Evolutionary conservation across 1,140 invertebrate genomes (phyloP).

Genomic region (Chironomus striatipennis): DNA sequence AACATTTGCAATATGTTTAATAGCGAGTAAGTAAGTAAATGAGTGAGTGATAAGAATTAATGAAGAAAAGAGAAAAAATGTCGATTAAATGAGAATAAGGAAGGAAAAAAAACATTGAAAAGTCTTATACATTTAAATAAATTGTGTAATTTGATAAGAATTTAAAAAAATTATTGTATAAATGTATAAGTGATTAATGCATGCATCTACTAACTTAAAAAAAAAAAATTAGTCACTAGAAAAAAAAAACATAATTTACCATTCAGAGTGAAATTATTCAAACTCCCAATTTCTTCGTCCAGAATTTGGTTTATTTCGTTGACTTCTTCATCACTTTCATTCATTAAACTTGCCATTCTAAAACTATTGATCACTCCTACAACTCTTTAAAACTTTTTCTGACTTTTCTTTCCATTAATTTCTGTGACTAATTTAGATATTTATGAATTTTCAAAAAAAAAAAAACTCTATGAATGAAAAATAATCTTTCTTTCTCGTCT

Average conservation of each 20-base stretch:
- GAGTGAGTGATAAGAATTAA: background rate
- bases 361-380: background rate
- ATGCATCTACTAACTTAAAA: background rate
- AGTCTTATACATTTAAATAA: background rate
- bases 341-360: background rate
- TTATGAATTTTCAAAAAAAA: too few species aligned
- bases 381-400: background rate
- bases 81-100: background rate
- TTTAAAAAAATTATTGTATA: background rate
- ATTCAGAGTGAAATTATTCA: conserved; percentile 3
- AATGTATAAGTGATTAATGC: background rate
- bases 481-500: too few species aligned
- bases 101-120: background rate
- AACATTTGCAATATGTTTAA: conserved; percentile 20
- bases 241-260: background rate
- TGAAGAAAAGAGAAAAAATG: background rate
- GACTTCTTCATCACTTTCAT: background rate
- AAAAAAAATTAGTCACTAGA: background rate
- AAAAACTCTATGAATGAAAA: too few species aligned
- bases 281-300: conserved; percentile 1
- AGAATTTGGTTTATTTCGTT: background rate
- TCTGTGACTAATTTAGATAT: background rate
- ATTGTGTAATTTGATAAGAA: background rate
- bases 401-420: background rate
- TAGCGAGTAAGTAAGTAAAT: conserved; percentile 11